Evolutionary conservation across 2,888 invertebrate genomes (phyloP), one percentile per base, ranked within the genome.

Genomic region (Mythimna vitellina): DNA sequence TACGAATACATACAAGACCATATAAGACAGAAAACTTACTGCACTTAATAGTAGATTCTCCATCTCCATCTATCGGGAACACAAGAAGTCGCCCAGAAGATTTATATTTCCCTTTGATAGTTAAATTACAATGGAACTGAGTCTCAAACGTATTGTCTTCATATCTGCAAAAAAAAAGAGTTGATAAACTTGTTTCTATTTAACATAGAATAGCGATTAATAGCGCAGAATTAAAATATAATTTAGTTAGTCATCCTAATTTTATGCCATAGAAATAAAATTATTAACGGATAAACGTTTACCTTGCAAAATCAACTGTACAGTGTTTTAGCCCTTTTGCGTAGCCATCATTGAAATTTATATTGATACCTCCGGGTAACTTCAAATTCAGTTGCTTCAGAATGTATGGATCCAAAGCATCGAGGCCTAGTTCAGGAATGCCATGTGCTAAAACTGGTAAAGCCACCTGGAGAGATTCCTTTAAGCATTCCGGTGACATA

Each of bases 41-140:
- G 82, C 92, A 91, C 81, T 84, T 89, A 54, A 94, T 91, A 22
- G 84, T 85, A 12, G 91, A 85, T 25, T 91, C 88, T 1, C 94
- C 94, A 14, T 92, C 90, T 20, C 93, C 94, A 56, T 94, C 86
- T 10, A 94, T 89, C 0, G 88, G 84, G 38, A 94, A 93, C 86
- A 92, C 80, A 0, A 93, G 86, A 51, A 94, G 83, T 46, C 82
- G 84, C 6, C 94, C 94, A 2, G 82, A 82, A 1, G 94, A 92
- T 49, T 84, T 88, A 77, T 94, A 94, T 76, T 90, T 92, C 10
- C 94, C 93, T 76, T 88, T 89, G 35, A 93, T 89, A 1, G 89
- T 89, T 60, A 94, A 77, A 78, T 92, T 93, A 76, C 94, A 94
- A 68, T 89, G 91, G n/a, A 92, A 78, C 65, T 89, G 89, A 0